Conservation (phyloP, 2,888 invertebrate genomes). For the Spicauda simplicius region DNA sequence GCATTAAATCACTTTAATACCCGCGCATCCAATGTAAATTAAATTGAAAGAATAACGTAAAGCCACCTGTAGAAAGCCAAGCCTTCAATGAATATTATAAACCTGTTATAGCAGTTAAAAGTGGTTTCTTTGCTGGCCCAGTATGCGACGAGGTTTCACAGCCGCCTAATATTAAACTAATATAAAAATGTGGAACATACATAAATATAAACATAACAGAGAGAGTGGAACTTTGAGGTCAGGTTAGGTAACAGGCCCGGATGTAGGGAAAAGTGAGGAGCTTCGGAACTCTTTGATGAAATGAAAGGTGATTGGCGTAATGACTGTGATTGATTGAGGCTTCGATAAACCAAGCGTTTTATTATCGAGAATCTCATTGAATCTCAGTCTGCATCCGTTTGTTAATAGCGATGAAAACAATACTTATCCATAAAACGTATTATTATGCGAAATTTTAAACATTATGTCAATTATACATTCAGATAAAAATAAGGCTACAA, state of each 20-base stretch:
- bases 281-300: constrained; percentile 36
- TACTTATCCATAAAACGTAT: constrained; percentile 8
- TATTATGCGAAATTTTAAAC: not conserved
- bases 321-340: constrained; percentile 26
- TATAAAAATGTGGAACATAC: constrained; percentile 63
- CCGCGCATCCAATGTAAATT: constrained; percentile 40
- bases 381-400: constrained; percentile 4
- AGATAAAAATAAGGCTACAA: constrained; percentile 17
- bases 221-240: constrained; percentile 49
- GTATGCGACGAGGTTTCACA: constrained; percentile 51
- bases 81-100: constrained; percentile 60
- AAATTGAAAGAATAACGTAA: constrained; percentile 63
- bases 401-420: not conserved
- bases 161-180: constrained; percentile 53
- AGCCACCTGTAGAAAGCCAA: constrained; percentile 70
- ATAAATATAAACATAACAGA: constrained; percentile 59
- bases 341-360: constrained; percentile 16
- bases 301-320: constrained; percentile 36
- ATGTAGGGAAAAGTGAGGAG: constrained; percentile 28
- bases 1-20: constrained; percentile 36
- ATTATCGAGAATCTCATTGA: constrained; percentile 13
- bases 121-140: constrained; percentile 46
- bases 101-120: constrained; percentile 59
- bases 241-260: constrained; percentile 24
- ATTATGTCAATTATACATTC: constrained; percentile 4